A percentile compares a stretch with the other conserved stretches of the same genome.
These are phyloP conservation scores for Cheumatopsyche charites DNA, from an alignment of 1,140 invertebrate species.

Conservation along the genomic window DNA sequence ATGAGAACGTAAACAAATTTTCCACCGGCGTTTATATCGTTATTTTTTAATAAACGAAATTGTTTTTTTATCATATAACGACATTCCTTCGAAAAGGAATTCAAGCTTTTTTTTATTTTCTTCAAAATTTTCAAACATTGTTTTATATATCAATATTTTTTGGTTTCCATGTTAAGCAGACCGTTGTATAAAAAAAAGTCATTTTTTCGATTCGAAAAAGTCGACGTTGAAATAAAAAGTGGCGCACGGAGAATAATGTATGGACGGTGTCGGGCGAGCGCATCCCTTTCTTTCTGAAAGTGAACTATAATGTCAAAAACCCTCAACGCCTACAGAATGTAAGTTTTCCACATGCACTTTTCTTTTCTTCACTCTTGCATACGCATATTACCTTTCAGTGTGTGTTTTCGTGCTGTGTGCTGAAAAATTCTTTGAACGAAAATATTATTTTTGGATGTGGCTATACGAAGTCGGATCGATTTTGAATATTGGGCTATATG, in stretches of 20 bases:
- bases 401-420: background rate
- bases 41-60: too few relatives aligned
- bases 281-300: conserved; percentile 7
- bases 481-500: too few relatives aligned
- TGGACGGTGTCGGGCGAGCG: background rate
- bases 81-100: too few relatives aligned
- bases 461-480: too few relatives aligned
- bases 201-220: background rate
- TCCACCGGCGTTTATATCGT: too few relatives aligned
- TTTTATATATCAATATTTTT: background rate
- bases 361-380: conserved; percentile 4
- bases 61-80: too few relatives aligned
- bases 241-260: background rate
- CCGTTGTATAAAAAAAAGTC: background rate
- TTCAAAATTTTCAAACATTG: too few relatives aligned
- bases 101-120: too few relatives aligned
- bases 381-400: background rate
- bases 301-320: conserved; percentile 66
- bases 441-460: too few relatives aligned
- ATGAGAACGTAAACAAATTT: too few relatives aligned
- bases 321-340: conserved; percentile 71
- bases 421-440: too few relatives aligned
- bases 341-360: conserved; percentile 52
- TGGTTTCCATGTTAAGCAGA: background rate
- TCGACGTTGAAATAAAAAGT: background rate